phyloP scores from a whole-genome alignment of 2,888 invertebrate species.

The Clivina fossor region DNA sequence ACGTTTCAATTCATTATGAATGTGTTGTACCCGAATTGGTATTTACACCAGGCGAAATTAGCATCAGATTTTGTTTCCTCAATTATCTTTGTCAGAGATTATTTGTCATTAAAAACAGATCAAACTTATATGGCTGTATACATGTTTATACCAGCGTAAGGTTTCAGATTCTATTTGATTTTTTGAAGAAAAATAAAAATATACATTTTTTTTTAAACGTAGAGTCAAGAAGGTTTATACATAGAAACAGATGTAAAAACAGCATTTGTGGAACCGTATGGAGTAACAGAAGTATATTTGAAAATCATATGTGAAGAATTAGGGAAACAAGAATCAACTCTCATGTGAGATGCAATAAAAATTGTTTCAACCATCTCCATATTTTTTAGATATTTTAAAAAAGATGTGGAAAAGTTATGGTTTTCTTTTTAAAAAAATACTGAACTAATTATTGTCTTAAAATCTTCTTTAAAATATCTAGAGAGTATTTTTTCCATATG shows the following conservation, averaged over 20 bases:
- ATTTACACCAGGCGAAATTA: constrained; percentile 56
- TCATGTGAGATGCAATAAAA: constrained; percentile 45
- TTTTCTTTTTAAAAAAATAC: too few relatives aligned
- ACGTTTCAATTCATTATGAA: constrained; percentile 54
- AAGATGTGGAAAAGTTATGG: too few relatives aligned
- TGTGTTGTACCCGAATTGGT: constrained; percentile 56
- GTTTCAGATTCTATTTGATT: too few relatives aligned
- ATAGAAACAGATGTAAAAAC: constrained; percentile 41
- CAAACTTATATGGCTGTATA: constrained; percentile 57
- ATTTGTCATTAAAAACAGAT: constrained; percentile 55
- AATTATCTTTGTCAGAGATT: constrained; percentile 58
- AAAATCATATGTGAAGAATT: constrained; percentile 54
- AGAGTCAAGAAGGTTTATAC: neutral
- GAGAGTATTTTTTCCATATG: too few relatives aligned
- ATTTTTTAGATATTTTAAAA: too few relatives aligned
- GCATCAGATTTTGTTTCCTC: constrained; percentile 61
- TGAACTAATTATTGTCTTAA: too few relatives aligned
- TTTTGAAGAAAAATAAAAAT: too few relatives aligned
- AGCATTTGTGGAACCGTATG: constrained; percentile 55
- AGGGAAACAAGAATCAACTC: constrained; percentile 53
- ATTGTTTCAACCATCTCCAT: constrained; percentile 48
- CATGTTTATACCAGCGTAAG: constrained; percentile 34
- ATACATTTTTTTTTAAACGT: neutral
- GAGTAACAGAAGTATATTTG: constrained; percentile 52
- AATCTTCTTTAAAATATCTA: too few relatives aligned